Evolutionary conservation across 1,140 invertebrate species (phyloP).

Genomic region (Trichonephila inaurata): DNA sequence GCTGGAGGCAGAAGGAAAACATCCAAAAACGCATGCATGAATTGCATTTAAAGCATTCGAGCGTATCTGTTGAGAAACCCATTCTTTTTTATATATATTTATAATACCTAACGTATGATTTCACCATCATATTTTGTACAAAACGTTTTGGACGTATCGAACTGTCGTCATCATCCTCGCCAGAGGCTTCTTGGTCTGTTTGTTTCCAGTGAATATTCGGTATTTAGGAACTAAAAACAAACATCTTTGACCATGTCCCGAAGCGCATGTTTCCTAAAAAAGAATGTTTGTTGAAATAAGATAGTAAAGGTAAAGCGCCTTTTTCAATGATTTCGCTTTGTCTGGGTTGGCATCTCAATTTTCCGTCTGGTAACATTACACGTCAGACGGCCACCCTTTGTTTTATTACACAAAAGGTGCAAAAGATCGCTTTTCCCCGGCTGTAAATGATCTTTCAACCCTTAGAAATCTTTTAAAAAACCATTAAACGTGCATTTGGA

Average conservation of each 20-base stretch:
- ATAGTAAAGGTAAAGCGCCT: neutral
- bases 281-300: neutral
- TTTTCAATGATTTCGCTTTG: neutral
- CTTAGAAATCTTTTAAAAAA: slow-evolving; percentile 16
- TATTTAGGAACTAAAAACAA: neutral
- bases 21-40: neutral
- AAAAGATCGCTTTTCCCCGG: neutral
- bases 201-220: too few species aligned
- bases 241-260: neutral
- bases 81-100: neutral
- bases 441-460: neutral
- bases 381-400: neutral
- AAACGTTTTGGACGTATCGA: neutral
- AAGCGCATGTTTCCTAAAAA: neutral
- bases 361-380: neutral
- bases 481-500: slow-evolving; percentile 24
- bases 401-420: slow-evolving; percentile 14
- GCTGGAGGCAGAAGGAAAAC: neutral
- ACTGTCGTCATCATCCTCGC: too few species aligned
- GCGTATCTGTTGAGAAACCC: neutral
- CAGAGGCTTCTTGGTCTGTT: too few species aligned
- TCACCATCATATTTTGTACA: neutral
- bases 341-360: slow-evolving; percentile 4
- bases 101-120: neutral
- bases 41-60: neutral